These are phyloP conservation scores for Lacerta bilineata DNA, from an alignment of 2,797 vertebrate species.

Conservation along the genomic window DNA sequence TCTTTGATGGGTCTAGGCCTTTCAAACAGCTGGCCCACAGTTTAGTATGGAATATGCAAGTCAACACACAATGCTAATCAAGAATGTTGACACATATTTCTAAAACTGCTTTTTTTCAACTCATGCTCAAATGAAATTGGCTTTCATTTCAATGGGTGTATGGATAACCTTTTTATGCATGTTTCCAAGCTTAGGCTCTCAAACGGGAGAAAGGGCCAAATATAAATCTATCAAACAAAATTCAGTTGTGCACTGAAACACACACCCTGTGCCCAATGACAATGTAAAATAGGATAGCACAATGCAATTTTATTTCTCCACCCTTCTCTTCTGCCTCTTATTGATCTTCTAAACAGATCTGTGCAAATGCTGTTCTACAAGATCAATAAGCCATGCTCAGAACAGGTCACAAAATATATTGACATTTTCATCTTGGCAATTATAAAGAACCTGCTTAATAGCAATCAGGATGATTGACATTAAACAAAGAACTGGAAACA, in stretches of 20 bases:
- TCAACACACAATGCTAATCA: background rate
- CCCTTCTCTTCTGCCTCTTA: background rate
- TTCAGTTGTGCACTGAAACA: too few species aligned
- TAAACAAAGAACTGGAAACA: background rate
- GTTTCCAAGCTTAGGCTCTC: background rate
- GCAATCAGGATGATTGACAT: background rate
- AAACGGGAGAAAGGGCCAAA: conserved; percentile 31
- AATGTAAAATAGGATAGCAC: background rate
- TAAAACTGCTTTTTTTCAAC: background rate
- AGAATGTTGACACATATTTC: too few species aligned
- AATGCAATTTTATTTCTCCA: conserved; percentile 7
- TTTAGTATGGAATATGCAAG: background rate
- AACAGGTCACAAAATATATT: conserved; percentile 43
- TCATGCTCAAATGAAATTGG: too few species aligned
- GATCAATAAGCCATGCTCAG: conserved; percentile 44
- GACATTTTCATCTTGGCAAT: conserved; percentile 50
- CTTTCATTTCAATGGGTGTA: too few species aligned
- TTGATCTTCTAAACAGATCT: background rate
- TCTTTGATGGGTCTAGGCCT: too few species aligned
- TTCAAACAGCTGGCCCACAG: too few species aligned
- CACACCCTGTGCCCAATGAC: too few species aligned
- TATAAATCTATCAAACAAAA: background rate
- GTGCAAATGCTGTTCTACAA: conserved; percentile 30
- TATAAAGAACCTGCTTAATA: conserved; percentile 22
- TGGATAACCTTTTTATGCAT: too few species aligned